These are phyloP conservation scores for Catocala fraxini DNA, from an alignment of 2,888 invertebrate species.

Conservation along the genomic window DNA sequence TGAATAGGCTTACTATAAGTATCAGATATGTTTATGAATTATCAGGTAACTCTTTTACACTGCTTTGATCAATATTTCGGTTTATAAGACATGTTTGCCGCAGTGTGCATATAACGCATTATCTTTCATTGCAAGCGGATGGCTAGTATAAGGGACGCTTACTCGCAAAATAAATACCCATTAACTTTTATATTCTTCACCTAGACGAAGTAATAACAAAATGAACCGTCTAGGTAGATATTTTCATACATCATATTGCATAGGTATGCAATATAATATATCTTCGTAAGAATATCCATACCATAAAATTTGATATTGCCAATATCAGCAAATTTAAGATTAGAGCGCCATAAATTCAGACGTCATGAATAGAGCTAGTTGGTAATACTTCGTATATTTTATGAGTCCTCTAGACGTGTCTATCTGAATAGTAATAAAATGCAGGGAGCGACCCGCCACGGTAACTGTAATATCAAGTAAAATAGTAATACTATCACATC, in stretches of 20 bases:
- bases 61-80: no score
- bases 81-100: no score
- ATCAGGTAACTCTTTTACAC: no score
- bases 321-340: slow-evolving; percentile 54
- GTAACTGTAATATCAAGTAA: slow-evolving; percentile 57
- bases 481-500: slow-evolving; percentile 54
- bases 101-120: no score
- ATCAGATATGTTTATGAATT: no score
- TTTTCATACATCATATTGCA: background rate
- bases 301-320: slow-evolving; percentile 41
- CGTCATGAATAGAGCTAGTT: slow-evolving; percentile 49
- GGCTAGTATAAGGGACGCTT: no score
- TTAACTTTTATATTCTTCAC: no score
- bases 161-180: no score
- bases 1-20: no score
- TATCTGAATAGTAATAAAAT: slow-evolving; percentile 64
- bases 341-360: slow-evolving; percentile 50
- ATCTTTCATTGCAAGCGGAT: no score
- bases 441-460: slow-evolving; percentile 50
- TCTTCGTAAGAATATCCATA: slow-evolving; percentile 13
- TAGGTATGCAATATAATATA: slow-evolving; percentile 1
- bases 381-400: slow-evolving; percentile 59
- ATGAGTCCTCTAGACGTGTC: slow-evolving; percentile 55
- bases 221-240: background rate
- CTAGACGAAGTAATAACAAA: slow-evolving; percentile 3